Conservation (phyloP, 2,113 vertebrate genomes). For the Cyanoderma ruficeps region DNA sequence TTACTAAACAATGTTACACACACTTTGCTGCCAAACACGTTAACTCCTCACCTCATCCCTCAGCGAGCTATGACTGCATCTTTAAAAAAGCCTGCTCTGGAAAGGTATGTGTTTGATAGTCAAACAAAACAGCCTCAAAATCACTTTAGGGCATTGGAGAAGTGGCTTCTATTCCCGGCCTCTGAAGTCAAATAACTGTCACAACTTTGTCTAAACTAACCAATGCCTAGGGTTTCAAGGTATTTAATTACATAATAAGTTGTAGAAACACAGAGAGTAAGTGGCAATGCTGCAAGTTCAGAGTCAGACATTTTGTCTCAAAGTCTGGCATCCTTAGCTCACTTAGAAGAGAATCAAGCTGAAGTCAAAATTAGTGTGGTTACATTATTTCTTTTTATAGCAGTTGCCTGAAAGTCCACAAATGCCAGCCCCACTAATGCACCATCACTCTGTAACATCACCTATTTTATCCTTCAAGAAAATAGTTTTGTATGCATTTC, state of each 20-base stretch:
- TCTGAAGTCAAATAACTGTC: constrained; percentile 62
- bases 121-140: constrained; percentile 37
- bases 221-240: constrained; percentile 2
- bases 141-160: constrained; percentile 37
- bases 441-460: constrained; percentile 69
- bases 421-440: constrained; percentile 69
- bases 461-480: constrained; percentile 59
- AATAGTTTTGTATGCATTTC: constrained; percentile 57
- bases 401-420: constrained; percentile 69
- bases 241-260: constrained; percentile 61
- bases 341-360: constrained; percentile 64
- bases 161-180: constrained; percentile 25
- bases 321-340: constrained; percentile 67
- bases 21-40: neutral
- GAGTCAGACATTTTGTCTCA: constrained; percentile 73
- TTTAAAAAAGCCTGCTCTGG: neutral
- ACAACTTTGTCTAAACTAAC: constrained; percentile 52
- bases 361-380: constrained; percentile 72
- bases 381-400: constrained; percentile 76
- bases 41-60: constrained; percentile 14
- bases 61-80: neutral
- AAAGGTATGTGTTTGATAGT: constrained; percentile 24
- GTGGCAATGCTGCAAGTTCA: constrained; percentile 18
- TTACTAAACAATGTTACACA: neutral
- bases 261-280: constrained; percentile 43